These are phyloP conservation scores for Caenorhabditis briggsae DNA, from an alignment of 1,140 invertebrate genomes.

Conservation along the genomic window DNA sequence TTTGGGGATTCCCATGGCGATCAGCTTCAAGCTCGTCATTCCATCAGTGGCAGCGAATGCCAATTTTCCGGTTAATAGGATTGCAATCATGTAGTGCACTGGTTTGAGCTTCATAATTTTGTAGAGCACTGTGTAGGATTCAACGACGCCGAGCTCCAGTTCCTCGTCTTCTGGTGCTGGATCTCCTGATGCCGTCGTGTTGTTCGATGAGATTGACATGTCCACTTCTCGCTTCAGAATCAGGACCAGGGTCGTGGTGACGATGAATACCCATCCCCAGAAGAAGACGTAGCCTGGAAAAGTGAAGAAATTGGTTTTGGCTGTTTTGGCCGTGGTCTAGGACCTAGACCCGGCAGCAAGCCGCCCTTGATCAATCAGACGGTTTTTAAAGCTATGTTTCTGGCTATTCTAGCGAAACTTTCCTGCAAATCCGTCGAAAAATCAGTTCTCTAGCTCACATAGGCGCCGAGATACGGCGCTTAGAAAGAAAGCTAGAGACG, in stretches of 20 bases:
- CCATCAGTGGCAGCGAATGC: slow-evolving; percentile 96
- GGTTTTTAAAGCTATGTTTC: too few relatives aligned
- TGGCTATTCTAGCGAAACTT: too few relatives aligned
- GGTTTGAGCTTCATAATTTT: slow-evolving; percentile 88
- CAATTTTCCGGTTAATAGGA: slow-evolving; percentile 92
- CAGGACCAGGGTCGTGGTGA: slow-evolving; percentile 90
- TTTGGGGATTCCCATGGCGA: slow-evolving; percentile 94
- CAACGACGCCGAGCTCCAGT: slow-evolving; percentile 82
- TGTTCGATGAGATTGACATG: slow-evolving; percentile 68
- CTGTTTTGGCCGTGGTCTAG: neutral
- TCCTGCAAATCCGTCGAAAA: too few relatives aligned
- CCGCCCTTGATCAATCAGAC: too few relatives aligned
- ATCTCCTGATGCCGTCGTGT: slow-evolving; percentile 13
- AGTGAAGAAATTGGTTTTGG: neutral
- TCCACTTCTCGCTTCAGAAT: slow-evolving; percentile 88
- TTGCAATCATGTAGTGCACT: slow-evolving; percentile 84
- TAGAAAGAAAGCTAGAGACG: too few relatives aligned
- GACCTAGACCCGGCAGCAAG: too few relatives aligned
- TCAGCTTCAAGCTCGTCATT: slow-evolving; percentile 92
- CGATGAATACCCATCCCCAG: slow-evolving; percentile 92
- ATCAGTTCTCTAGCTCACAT: too few relatives aligned
- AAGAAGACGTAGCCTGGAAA: slow-evolving; percentile 89
- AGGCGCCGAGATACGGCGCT: too few relatives aligned
- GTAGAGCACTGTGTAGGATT: slow-evolving; percentile 88
- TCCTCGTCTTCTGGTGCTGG: slow-evolving; percentile 78